Base-by-base conservation (phyloP, 2,888 invertebrate species). In the Cactoblastis cactorum region DNA sequence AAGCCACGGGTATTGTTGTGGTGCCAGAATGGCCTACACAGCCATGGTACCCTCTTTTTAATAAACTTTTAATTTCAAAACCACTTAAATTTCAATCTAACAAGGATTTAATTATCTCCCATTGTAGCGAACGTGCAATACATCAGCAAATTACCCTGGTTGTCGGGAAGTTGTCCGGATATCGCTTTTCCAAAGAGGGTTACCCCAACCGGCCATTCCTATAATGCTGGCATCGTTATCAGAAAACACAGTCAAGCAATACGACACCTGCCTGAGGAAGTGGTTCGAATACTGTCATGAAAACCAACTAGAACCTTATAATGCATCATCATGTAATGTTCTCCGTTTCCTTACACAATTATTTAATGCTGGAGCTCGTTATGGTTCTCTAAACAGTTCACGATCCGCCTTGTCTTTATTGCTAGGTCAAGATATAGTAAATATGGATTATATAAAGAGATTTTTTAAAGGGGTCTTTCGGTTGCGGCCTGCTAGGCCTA, bases 21-120 rank as follows among this genome's bases (percentile, higher is more conserved):
- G 56, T 58, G 5, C 58, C 58, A 12, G 24, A 46, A 8, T 58
- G 55, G 58, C 50, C 54, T 3, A 48, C 55, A 4, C 58, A 58
- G 19, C 53, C 54, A 1, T 58, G 58, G 58, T 58, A 45, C 17
- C 14, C 34, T n/a, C n/a, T n/a, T n/a, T n/a, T n/a, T n/a, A n/a
- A n/a, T n/a, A n/a, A n/a, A n/a, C n/a, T n/a, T n/a, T n/a, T 32
- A 32, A 32, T 32, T 11, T 32, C 32, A 11, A 11, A 32, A 4
- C 8, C 11, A 4, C 8, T 32, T 32, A n/a, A 32, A 11, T 32
- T 32, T 32, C 8, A 32, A 4, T 11, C 32, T 2, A 8, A 32
- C 11, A 11, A 32, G 1, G 11, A 32, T 32, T 8, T 8, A n/a
- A n/a, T n/a, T n/a, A n/a, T n/a, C n/a, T n/a, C n/a, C n/a, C 2